These are phyloP conservation scores for Plestiodon gilberti DNA, from an alignment of 2,113 vertebrate species.

Conservation along the genomic window DNA sequence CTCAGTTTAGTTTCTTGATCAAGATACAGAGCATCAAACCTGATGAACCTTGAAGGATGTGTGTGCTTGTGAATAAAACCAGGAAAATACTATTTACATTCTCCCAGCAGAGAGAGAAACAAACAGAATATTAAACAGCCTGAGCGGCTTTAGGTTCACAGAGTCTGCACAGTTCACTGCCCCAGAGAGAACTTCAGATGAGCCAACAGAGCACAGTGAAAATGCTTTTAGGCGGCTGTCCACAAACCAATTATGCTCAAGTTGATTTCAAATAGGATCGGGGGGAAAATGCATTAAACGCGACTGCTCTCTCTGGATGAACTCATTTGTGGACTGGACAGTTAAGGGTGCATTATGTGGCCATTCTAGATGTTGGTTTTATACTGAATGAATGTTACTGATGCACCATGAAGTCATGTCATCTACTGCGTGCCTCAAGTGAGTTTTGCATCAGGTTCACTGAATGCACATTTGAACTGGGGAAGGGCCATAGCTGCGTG, in stretches of 20 bases:
- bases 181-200: background rate
- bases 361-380: background rate
- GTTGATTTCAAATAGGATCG: background rate
- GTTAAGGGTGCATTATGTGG: background rate
- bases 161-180: background rate
- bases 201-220: background rate
- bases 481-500: background rate
- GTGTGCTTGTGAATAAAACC: background rate
- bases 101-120: background rate
- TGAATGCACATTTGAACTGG: background rate
- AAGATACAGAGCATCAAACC: background rate
- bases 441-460: background rate
- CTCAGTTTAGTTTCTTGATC: background rate
- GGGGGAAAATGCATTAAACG: background rate
- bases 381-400: background rate
- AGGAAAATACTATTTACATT: slow-evolving; percentile 12
- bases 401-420: background rate
- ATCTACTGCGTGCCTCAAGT: background rate
- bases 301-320: background rate
- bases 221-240: slow-evolving; percentile 18
- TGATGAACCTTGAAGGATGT: slow-evolving; percentile 1
- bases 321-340: background rate
- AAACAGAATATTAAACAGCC: slow-evolving; percentile 17
- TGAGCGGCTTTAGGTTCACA: background rate
- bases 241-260: slow-evolving; percentile 2